These are phyloP conservation scores for Athrips mouffetella DNA, from an alignment of 2,888 invertebrate genomes.

Conservation along the genomic window DNA sequence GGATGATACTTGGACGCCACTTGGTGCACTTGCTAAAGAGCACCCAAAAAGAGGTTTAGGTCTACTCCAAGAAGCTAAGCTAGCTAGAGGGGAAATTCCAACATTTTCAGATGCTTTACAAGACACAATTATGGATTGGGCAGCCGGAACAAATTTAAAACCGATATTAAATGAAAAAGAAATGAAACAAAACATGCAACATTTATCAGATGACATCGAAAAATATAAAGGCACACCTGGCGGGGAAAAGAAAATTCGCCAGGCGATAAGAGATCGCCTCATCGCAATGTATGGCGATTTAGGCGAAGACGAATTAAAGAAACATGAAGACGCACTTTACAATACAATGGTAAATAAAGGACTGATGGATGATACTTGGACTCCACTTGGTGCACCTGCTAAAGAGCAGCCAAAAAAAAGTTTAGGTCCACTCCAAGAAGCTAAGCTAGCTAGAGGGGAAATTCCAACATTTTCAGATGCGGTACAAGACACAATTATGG, in stretches of 20 bases:
- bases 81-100: not conserved
- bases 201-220: no score
- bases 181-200: no score
- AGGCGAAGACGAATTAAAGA: not conserved
- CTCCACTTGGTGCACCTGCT: not conserved
- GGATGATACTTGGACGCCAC: constrained; percentile 8
- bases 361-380: not conserved
- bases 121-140: no score
- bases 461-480: not conserved
- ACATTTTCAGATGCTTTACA: no score
- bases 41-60: not conserved
- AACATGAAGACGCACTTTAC: not conserved
- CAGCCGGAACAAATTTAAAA: no score
- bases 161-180: no score
- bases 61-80: not conserved
- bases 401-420: not conserved
- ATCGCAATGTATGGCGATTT: no score
- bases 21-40: not conserved
- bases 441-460: not conserved
- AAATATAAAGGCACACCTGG: no score
- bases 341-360: not conserved
- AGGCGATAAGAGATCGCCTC: no score
- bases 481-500: not conserved
- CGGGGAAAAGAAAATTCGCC: no score
- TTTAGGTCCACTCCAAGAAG: not conserved